phyloP scores from a whole-genome alignment of 2,113 vertebrate genomes.

The Crotalus helleri region DNA sequence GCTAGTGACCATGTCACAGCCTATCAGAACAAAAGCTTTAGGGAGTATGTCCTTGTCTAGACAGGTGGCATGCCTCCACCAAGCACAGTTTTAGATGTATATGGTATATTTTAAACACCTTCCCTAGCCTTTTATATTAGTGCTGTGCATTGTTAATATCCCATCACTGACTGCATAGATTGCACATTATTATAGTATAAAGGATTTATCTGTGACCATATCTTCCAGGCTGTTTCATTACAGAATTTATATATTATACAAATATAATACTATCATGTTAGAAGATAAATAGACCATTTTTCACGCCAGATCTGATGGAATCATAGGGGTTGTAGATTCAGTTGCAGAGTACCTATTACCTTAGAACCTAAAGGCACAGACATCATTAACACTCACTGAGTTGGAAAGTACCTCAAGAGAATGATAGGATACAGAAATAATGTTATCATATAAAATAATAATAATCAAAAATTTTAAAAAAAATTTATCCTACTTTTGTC shows the following conservation, averaged over 20 bases:
- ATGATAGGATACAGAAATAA: not conserved
- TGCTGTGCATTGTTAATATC: not conserved
- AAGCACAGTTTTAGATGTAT: constrained; percentile 22
- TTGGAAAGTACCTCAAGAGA: not conserved
- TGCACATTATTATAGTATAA: not conserved
- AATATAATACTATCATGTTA: not conserved
- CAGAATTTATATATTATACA: not conserved
- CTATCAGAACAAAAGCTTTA: constrained; percentile 6
- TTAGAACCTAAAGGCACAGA: not conserved
- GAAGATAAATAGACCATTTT: not conserved
- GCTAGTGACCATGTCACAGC: constrained; percentile 35
- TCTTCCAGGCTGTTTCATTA: no score
- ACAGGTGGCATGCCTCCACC: not conserved
- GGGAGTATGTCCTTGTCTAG: constrained; percentile 28
- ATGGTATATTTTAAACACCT: not conserved
- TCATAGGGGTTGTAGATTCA: not conserved
- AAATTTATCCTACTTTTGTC: no score
- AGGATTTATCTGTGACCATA: not conserved
- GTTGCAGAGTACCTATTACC: not conserved
- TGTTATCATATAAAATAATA: no score
- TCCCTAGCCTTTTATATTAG: not conserved
- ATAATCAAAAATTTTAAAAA: no score
- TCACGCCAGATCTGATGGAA: not conserved
- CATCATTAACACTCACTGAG: not conserved
- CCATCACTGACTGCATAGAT: not conserved